Base-by-base conservation (phyloP, 2,113 vertebrate genomes). In the Gymnogyps californianus region DNA sequence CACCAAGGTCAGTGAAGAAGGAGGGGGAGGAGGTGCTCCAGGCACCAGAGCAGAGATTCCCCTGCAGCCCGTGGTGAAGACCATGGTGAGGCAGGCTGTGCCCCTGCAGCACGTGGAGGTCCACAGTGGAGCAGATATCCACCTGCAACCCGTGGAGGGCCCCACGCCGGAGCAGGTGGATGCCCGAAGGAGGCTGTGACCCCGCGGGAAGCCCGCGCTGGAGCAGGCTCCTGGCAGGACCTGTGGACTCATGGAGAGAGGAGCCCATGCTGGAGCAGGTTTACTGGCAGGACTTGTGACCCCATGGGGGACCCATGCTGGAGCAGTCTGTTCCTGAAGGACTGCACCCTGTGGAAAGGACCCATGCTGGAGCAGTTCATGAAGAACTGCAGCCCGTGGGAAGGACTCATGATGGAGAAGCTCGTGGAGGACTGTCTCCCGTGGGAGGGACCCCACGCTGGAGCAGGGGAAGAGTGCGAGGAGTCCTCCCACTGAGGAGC, bases 341-440 rank as follows among this genome's bases (percentile, higher is more conserved):
- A n/a, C n/a, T n/a, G n/a, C n/a, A n/a, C n/a, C n/a, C n/a, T n/a
- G n/a, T n/a, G n/a, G n/a, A n/a, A n/a, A n/a, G n/a, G n/a, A n/a
- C n/a, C n/a, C n/a, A n/a, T n/a, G n/a, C n/a, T n/a, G n/a, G 49
- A 25, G 49, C 22, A 51, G 49, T 51, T 14, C 12, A n/a, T 24
- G 49, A 51, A 51, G 49, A 14, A 51, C 49, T 25, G 49, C 22
- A 51, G 49, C 11, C 36, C 0, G 0, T 32, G 15, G 17, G 49
- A 51, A 25, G 26, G 7, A 40, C 20, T 3, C 36, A 54, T 0
- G 0, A 6, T 72, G 15, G 19, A 51, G 49, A 13, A 51, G 12
- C 24, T 51, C 12, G 13, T 51, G 49, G 22, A 51, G 49, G 22
- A 51, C 49, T 51, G 49, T 4, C 7, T 51, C 7, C 49, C 0